These are phyloP conservation scores for Drosophila gaucha DNA, from an alignment of 2,888 invertebrate genomes.

Conservation along the genomic window DNA sequence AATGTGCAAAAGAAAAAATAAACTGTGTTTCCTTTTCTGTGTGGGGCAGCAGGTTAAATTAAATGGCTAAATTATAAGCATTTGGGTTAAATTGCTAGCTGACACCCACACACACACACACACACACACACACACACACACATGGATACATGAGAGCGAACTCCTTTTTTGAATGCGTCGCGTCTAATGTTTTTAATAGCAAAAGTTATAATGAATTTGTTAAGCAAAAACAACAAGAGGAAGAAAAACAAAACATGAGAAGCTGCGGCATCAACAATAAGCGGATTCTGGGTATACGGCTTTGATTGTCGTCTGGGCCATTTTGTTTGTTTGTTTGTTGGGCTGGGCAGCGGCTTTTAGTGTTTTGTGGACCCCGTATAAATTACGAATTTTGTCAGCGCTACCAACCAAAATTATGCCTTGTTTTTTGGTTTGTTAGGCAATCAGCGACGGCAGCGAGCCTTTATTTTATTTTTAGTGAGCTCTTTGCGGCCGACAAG, in stretches of 20 bases:
- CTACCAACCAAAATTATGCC: conserved; percentile 53
- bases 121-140: background rate
- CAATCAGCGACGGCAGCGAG: conserved; percentile 61
- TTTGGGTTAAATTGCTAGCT: conserved; percentile 74
- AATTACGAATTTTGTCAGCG: conserved; percentile 59
- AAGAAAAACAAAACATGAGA: background rate
- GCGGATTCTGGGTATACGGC: conserved; percentile 32
- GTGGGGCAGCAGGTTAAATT: conserved; percentile 73
- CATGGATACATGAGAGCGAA: conserved; percentile 1
- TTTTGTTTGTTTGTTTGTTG: conserved; percentile 29
- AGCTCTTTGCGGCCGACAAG: conserved; percentile 54
- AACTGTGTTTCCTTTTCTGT: conserved; percentile 29
- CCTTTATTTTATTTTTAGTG: conserved; percentile 72
- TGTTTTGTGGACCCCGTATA: conserved; percentile 39
- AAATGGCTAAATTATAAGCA: conserved; percentile 80
- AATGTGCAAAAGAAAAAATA: conserved; percentile 1
- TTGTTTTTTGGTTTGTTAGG: conserved; percentile 69
- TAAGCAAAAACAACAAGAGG: conserved; percentile 50
- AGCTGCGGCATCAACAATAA: conserved; percentile 29
- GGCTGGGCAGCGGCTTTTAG: conserved; percentile 28
- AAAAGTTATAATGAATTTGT: conserved; percentile 80
- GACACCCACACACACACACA: background rate
- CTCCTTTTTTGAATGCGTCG: conserved; percentile 56
- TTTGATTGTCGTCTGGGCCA: conserved; percentile 63
- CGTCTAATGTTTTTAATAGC: conserved; percentile 78